phyloP scores from a whole-genome alignment of 2,113 vertebrate species.

The Syngnathus typhle region DNA sequence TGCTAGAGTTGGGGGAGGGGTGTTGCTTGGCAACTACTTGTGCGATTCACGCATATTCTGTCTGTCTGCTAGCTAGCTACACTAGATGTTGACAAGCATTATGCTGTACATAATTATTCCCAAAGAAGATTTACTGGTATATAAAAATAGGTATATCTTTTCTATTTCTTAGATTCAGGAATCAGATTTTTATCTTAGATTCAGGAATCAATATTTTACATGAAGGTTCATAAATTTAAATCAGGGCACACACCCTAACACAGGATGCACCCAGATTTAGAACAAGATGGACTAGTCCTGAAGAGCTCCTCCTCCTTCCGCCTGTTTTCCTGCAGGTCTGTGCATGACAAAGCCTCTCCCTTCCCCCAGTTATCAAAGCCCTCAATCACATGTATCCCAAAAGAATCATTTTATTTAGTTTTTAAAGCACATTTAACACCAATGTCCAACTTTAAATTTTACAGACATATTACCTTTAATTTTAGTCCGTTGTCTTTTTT shows the following conservation, averaged over 20 bases:
- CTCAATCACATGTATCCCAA: conserved; percentile 19
- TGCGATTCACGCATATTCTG: conserved; percentile 39
- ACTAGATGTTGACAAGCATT: conserved; percentile 21
- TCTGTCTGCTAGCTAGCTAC: conserved; percentile 55
- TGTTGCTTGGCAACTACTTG: conserved; percentile 58
- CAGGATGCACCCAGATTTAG: conserved; percentile 19
- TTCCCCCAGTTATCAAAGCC: conserved; percentile 41
- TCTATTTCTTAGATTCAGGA: neutral
- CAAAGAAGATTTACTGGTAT: neutral
- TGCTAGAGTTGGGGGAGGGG: conserved; percentile 66
- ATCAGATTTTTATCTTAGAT: neutral
- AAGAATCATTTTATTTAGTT: neutral
- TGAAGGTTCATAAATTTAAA: neutral
- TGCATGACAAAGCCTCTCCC: conserved; percentile 14
- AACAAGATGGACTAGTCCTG: conserved; percentile 35
- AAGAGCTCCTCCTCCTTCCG: conserved; percentile 44
- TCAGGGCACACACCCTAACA: conserved; percentile 1
- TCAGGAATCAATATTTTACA: neutral
- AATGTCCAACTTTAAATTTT: neutral
- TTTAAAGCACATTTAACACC: conserved; percentile 25
- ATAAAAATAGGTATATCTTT: neutral
- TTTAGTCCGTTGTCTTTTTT: neutral
- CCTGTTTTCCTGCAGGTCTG: conserved; percentile 33
- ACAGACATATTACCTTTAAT: neutral
- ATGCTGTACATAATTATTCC: neutral